phyloP scores from a whole-genome alignment of 2,113 vertebrate species.

The Noturus placidus region DNA sequence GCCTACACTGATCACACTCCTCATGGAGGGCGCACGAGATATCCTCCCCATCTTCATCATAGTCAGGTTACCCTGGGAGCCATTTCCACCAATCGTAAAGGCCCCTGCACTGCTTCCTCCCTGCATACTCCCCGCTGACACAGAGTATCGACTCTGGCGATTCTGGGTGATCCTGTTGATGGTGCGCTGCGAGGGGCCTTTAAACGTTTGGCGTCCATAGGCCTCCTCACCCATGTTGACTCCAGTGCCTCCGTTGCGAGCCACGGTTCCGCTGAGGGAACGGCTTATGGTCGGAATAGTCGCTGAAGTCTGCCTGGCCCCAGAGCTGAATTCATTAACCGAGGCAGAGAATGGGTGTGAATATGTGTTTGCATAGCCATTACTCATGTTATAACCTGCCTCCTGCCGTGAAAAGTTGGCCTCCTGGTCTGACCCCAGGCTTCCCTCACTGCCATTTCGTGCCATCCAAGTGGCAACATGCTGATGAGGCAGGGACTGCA shows the following conservation, averaged over 20 bases:
- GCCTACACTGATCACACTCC: conserved; percentile 80
- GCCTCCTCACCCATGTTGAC: conserved; percentile 66
- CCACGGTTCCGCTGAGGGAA: conserved; percentile 65
- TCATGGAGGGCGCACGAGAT: conserved; percentile 75
- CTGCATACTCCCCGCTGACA: conserved; percentile 53
- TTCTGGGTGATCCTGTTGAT: conserved; percentile 83
- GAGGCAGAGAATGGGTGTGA: conserved; percentile 23
- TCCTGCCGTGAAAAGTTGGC: conserved; percentile 50
- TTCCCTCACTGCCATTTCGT: conserved; percentile 67
- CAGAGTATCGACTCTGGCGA: conserved; percentile 64
- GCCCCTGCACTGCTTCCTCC: conserved; percentile 47
- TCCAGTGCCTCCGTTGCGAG: conserved; percentile 41
- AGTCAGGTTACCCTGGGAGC: conserved; percentile 57
- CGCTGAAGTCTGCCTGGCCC: conserved; percentile 53
- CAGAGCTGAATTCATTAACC: conserved; percentile 52
- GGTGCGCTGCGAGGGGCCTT: conserved; percentile 86
- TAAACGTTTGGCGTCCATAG: conserved; percentile 70
- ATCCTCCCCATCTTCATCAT: conserved; percentile 57
- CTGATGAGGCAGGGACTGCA: conserved; percentile 57
- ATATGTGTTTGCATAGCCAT: conserved; percentile 48
- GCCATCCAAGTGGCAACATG: conserved; percentile 45
- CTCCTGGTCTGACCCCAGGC: conserved; percentile 78
- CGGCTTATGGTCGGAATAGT: conserved; percentile 46
- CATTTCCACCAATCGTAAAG: conserved; percentile 45
- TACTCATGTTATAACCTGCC: conserved; percentile 50